These are phyloP conservation scores for Narcine bancroftii DNA, from an alignment of 2,113 vertebrate genomes.

Conservation along the genomic window DNA sequence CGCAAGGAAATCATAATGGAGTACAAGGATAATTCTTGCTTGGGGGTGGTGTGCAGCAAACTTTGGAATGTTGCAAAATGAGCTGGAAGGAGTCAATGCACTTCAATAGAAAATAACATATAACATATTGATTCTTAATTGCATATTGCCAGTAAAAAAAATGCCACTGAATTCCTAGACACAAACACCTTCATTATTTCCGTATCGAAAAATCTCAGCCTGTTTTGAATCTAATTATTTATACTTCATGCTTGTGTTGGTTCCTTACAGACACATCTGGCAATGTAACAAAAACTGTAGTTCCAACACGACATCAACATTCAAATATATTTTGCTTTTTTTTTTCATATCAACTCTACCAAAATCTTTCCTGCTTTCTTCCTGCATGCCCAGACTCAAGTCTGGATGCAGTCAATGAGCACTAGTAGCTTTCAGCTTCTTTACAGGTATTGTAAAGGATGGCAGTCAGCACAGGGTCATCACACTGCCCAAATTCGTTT, in stretches of 20 bases:
- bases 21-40: no score
- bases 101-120: no score
- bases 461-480: not conserved
- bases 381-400: not conserved
- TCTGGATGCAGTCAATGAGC: not conserved
- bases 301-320: not conserved
- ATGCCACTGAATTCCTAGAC: no score
- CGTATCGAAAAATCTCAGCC: not conserved
- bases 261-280: not conserved
- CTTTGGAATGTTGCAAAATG: no score
- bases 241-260: not conserved
- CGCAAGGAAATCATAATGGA: no score
- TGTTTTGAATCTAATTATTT: constrained; percentile 22
- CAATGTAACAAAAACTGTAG: not conserved
- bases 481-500: not conserved
- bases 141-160: no score
- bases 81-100: no score
- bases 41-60: no score
- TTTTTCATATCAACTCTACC: not conserved
- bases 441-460: not conserved
- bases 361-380: not conserved
- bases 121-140: no score
- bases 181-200: not conserved
- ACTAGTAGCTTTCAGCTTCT: not conserved
- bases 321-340: not conserved